Evolutionary conservation across 2,113 vertebrate species (phyloP).

Genomic region (Jaculus jaculus): DNA sequence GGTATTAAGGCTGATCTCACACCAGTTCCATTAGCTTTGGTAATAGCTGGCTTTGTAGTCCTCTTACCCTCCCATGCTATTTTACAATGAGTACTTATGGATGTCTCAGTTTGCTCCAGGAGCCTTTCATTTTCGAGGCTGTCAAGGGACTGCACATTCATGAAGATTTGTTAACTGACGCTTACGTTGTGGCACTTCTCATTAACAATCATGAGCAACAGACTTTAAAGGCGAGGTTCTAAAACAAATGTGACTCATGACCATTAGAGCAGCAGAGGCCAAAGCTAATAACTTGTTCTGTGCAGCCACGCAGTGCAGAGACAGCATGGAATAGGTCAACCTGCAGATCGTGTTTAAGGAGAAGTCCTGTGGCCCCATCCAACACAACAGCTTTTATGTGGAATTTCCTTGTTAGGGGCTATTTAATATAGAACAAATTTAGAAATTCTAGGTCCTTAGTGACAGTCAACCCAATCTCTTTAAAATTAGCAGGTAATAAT

Average conservation of each 20-base stretch:
- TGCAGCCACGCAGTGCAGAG: neutral
- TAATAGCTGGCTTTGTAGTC: conserved; percentile 41
- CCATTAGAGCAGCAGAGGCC: neutral
- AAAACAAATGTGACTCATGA: conserved; percentile 55
- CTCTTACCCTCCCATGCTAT: neutral
- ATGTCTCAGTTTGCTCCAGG: neutral
- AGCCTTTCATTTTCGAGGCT: neutral
- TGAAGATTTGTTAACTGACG: conserved; percentile 41
- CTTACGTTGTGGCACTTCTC: conserved; percentile 38
- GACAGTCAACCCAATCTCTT: neutral
- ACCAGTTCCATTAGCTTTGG: conserved; percentile 43
- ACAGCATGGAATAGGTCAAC: neutral
- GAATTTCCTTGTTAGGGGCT: neutral
- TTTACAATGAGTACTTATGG: conserved; percentile 5
- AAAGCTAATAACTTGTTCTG: neutral
- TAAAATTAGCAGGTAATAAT: conserved; percentile 4
- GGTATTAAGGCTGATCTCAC: conserved; percentile 25
- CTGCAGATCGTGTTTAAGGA: neutral
- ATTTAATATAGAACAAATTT: neutral
- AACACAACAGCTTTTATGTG: neutral
- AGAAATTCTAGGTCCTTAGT: neutral
- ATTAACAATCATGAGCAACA: conserved; percentile 49
- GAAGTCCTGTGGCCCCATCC: neutral
- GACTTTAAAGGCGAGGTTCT: conserved; percentile 40
- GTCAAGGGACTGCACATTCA: conserved; percentile 8